Conservation (phyloP, 2,797 vertebrate species). For the Intellagama lesueurii region DNA sequence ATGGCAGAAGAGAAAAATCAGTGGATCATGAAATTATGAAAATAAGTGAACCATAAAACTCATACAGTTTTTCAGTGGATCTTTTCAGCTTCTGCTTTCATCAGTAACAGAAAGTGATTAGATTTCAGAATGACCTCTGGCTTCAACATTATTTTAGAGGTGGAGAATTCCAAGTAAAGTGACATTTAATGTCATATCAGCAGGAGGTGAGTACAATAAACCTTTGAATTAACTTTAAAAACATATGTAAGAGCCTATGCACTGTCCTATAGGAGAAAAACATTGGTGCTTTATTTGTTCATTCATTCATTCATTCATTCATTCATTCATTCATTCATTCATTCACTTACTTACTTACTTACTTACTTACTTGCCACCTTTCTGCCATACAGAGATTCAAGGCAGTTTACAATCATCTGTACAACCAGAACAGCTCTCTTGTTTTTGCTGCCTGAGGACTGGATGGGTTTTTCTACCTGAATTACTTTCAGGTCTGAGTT, state of each 20-base stretch:
- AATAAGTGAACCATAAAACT: no score
- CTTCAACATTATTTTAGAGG: neutral
- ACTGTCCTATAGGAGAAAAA: neutral
- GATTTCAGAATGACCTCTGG: neutral
- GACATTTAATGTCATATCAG: neutral
- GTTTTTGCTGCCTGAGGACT: neutral
- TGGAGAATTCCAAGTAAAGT: neutral
- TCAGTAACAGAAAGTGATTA: no score
- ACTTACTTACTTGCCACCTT: no score
- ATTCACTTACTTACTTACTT: no score
- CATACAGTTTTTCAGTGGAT: neutral
- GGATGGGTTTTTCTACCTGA: neutral
- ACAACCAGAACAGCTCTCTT: neutral
- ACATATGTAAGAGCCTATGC: neutral
- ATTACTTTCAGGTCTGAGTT: neutral
- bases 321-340: no score
- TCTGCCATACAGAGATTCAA: neutral
- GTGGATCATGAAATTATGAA: no score
- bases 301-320: no score
- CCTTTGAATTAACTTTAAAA: neutral
- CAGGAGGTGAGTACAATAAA: neutral
- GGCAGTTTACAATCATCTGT: neutral
- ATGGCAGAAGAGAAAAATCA: neutral
- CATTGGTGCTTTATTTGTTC: no score
- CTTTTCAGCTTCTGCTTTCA: neutral